Base-by-base conservation (phyloP, 2,888 invertebrate species). In the Ophion slaviceki region DNA sequence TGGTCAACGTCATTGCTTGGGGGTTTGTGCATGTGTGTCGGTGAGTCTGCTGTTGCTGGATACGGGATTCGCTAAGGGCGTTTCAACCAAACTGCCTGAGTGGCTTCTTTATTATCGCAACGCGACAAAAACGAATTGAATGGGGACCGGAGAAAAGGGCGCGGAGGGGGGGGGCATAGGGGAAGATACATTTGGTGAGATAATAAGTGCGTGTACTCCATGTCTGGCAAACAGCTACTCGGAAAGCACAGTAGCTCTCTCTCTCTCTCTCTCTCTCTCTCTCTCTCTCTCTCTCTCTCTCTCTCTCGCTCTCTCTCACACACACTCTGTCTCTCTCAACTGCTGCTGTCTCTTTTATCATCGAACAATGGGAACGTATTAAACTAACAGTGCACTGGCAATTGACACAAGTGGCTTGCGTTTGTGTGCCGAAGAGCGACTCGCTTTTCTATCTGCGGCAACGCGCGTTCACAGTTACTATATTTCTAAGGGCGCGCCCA, bases 361-460 rank as follows among this genome's bases (percentile, higher is more conserved):
- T 70, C 83, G 76, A 72, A 84, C 84, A 84, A 84, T 81, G 61
- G 62, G 24, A 24, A 72, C 77, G 77, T 84, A 84, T 81, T 81
- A 72, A 84, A 81, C 77, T 47, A 81, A 84, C 84, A 80, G 75
- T 72, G 80, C 66, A 24, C 61, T 70, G 68, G 67, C 80, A 81
- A 81, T 84, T 84, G 80, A 84, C 84, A 84, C 84, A 84, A 84
- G 84, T 84, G 84, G 61, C 72, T 72, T 59, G 72, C 67, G 77
- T 80, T 77, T 72, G 57, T 84, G 77, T 62, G 57, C 36, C 71
- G 57, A 57, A 66, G 57, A 61, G 77, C 45, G 72, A 5, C 64
- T 67, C 64, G 67, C 72, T 84, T 84, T 84, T 81, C 81, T 81
- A 77, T 72, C 62, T 62, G 24, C 72, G 64, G 45, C 66, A 74